Base-by-base conservation (phyloP, 2,888 invertebrate species). In the Tethea ocularis region DNA sequence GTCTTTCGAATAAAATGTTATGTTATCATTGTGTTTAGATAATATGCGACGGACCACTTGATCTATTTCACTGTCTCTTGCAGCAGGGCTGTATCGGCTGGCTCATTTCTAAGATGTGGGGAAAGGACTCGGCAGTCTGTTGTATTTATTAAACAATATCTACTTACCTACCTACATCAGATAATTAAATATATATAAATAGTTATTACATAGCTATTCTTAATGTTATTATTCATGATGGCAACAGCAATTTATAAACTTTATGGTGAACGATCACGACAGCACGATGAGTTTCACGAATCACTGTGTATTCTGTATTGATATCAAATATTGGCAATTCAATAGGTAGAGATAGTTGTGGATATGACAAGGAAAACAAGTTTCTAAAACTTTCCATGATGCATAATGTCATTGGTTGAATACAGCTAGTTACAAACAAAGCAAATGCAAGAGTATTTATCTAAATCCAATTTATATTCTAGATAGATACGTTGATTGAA, bases 11-110 rank as follows among this genome's bases (percentile, higher is more conserved):
- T 87, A 84, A 87, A 84, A 85, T 82, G 82, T 83, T 84, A 86
- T 88, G 84, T 83, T 86, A 82, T 85, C 75, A 81, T 81, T 85
- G 79, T 82, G 80, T 82, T 86, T 84, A 87, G 86, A 87, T 88
- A 78, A 86, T 85, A 78, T 66, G 69, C 74, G 73, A 80, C 78
- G 73, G 75, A 84, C 85, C 80, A 79, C 78, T 79, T 74, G 80
- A 76, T 79, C 74, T 76, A 73, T 73, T 69, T 71, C 63, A 61
- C 63, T 60, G 59, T 61, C 62, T 68, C 59, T 62, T 61, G 66
- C 66, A 55, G 63, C 66, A 69, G 62, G 69, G 63, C 67, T 61
- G 56, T 61, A 52, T 54, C 33, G 46, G 17, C 20, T n/a, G 46
- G 15, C 46, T 10, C 46, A 20, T 10, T 10, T 33, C 29, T 20